phyloP scores from a whole-genome alignment of 2,888 invertebrate genomes.

The Lymantria dispar region DNA sequence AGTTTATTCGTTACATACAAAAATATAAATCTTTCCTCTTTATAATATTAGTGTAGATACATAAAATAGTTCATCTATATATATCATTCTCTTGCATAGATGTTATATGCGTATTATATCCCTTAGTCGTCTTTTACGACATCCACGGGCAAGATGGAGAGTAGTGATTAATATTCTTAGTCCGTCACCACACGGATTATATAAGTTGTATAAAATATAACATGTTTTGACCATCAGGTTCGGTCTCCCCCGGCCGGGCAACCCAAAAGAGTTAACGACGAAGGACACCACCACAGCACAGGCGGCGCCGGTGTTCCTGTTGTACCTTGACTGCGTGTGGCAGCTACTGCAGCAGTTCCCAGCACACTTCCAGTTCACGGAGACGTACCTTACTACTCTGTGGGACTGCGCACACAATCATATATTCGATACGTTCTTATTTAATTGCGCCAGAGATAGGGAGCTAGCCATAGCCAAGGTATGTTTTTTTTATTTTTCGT shows the following conservation, averaged over 20 bases:
- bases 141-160: too few relatives aligned
- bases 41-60: too few relatives aligned
- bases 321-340: slow-evolving; percentile 97
- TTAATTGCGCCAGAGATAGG: slow-evolving; percentile 92
- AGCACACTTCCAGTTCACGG: slow-evolving; percentile 94
- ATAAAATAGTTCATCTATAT: too few relatives aligned
- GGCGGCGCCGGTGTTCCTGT: slow-evolving; percentile 90
- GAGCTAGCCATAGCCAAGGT: slow-evolving; percentile 85
- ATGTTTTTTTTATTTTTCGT: slow-evolving; percentile 2
- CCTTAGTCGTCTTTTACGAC: too few relatives aligned
- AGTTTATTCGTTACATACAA: too few relatives aligned
- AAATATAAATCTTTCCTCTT: too few relatives aligned
- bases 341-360: slow-evolving; percentile 95
- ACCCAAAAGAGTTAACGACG: slow-evolving; percentile 68
- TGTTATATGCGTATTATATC: too few relatives aligned
- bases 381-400: slow-evolving; percentile 94
- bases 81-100: too few relatives aligned
- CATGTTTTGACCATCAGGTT: slow-evolving; percentile 62
- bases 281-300: slow-evolving; percentile 63
- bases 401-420: slow-evolving; percentile 96
- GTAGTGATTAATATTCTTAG: too few relatives aligned
- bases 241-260: slow-evolving; percentile 85
- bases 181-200: too few relatives aligned
- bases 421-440: slow-evolving; percentile 95
- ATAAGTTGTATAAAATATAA: background rate